Base-by-base conservation (phyloP, 2,113 vertebrate genomes). In the Synodontis membranacea region DNA sequence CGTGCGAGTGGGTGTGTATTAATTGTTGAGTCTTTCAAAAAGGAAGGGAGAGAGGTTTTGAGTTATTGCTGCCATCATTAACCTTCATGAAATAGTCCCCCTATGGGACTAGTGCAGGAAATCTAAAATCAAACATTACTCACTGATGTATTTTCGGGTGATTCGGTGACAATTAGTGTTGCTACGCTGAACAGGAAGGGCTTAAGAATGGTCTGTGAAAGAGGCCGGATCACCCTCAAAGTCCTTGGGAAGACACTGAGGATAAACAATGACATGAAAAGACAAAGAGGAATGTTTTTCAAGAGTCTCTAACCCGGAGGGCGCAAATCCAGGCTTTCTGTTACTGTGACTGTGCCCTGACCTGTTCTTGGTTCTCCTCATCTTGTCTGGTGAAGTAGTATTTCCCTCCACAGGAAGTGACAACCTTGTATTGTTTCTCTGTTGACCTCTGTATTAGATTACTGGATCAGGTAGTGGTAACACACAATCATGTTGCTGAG, bases 221-320 rank as follows among this genome's bases (percentile, higher is more conserved):
- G 66, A 87, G 72, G 70, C 48, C 28, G 44, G 34, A 66, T 80
- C 84, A 14, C 44, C 31, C 54, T 31, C 39, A 58, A 89, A 85
- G 80, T 64, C 83, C 88, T 87, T 85, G 66, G 85, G 83, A 82
- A 86, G 80, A 87, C 64, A 86, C 56, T 86, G 48, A 66, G 78
- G 31, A 66, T 79, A 90, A 86, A 90, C 87, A 88, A 84, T 85
- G 86, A 84, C 52, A 84, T 46, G 42, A 78, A 81, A 88, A 64
- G 74, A 84, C 82, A 84, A 88, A 87, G 48, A 39, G 19, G 64
- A 86, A 82, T 86, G 75, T 39, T 66, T 83, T 78, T 75, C 54
- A n/a, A 66, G 37, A 68, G 54, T 58, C 39, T 37, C 10, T 68
- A 75, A 88, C 85, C 82, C 76, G 66, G 75, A 86, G 25, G 52